phyloP scores from a whole-genome alignment of 2,113 vertebrate genomes.

The Notothenia coriiceps region DNA sequence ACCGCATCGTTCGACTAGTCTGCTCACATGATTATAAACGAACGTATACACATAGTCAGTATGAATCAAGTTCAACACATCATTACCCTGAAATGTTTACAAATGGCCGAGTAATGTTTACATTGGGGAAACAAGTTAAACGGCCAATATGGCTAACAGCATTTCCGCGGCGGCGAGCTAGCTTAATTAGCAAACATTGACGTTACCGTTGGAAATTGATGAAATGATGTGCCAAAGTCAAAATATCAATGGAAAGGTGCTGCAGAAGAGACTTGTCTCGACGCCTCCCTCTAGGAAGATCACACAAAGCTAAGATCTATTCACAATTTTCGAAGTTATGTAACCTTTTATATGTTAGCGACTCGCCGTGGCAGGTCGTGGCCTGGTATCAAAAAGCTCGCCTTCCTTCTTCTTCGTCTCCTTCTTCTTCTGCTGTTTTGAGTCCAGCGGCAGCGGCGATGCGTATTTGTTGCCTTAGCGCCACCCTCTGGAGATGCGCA shows the following conservation, averaged over 20 bases:
- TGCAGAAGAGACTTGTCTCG: slow-evolving; percentile 20
- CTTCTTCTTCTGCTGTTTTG: slow-evolving; percentile 40
- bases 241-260: slow-evolving; percentile 21
- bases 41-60: accelerated
- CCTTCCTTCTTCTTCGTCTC: slow-evolving; percentile 43
- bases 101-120: background rate
- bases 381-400: slow-evolving; percentile 44
- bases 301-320: slow-evolving; percentile 14
- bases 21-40: accelerated
- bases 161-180: slow-evolving; percentile 49
- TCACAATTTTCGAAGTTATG: slow-evolving; percentile 52
- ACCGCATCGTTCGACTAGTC: accelerated
- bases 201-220: slow-evolving; percentile 65
- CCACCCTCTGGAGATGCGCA: slow-evolving; percentile 19
- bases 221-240: slow-evolving; percentile 51
- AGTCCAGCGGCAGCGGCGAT: background rate
- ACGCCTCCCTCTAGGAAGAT: slow-evolving; percentile 6
- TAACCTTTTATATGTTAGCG: slow-evolving; percentile 48
- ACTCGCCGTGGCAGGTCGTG: slow-evolving; percentile 36
- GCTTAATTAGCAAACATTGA: slow-evolving; percentile 60
- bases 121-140: slow-evolving; percentile 7
- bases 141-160: slow-evolving; percentile 47
- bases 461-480: background rate
- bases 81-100: background rate
- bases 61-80: background rate